Percentiles rank a stretch among this genome's conserved stretches.
Evolutionary conservation across 35 echinoderm and acorn worm genomes (phyloP).

Genomic region (Antedon bifida): DNA sequence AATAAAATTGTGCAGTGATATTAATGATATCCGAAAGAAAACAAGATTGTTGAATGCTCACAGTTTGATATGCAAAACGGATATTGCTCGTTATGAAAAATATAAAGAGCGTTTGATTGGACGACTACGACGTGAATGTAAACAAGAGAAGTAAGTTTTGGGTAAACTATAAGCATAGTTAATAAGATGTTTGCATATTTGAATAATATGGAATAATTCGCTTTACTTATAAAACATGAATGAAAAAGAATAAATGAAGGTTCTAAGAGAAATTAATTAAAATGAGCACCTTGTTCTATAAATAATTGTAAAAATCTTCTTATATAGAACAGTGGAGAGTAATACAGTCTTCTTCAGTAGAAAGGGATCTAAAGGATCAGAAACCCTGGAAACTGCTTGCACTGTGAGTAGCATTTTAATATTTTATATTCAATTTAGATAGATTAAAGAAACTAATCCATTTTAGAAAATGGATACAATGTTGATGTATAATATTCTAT

Average conservation of each 20-base stretch:
- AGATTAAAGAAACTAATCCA: too few species aligned
- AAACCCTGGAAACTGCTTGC: slow-evolving; percentile 28
- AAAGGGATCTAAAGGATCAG: slow-evolving; percentile 19
- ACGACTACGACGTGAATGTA: slow-evolving; percentile 3
- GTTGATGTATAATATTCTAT: too few species aligned
- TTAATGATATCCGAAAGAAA: slow-evolving; percentile 29
- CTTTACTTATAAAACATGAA: too few species aligned
- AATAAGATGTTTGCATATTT: too few species aligned
- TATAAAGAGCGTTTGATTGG: slow-evolving; percentile 24
- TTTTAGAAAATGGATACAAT: too few species aligned
- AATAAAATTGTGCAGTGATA: not conserved
- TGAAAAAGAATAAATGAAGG: too few species aligned
- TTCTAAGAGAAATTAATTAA: not conserved
- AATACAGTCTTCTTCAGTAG: slow-evolving; percentile 28
- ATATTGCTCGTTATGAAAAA: slow-evolving; percentile 34
- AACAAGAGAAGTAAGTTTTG: slow-evolving; percentile 1
- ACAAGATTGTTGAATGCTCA: slow-evolving; percentile 17
- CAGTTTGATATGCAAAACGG: slow-evolving; percentile 29
- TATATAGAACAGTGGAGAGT: not conserved
- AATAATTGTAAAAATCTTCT: not conserved
- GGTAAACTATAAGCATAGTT: not conserved
- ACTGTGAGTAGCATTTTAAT: slow-evolving; percentile 16
- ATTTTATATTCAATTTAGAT: too few species aligned
- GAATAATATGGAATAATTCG: too few species aligned
- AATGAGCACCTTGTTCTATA: too few species aligned